Conservation (phyloP, 2,888 invertebrate species). For the Blomia tropicalis region DNA sequence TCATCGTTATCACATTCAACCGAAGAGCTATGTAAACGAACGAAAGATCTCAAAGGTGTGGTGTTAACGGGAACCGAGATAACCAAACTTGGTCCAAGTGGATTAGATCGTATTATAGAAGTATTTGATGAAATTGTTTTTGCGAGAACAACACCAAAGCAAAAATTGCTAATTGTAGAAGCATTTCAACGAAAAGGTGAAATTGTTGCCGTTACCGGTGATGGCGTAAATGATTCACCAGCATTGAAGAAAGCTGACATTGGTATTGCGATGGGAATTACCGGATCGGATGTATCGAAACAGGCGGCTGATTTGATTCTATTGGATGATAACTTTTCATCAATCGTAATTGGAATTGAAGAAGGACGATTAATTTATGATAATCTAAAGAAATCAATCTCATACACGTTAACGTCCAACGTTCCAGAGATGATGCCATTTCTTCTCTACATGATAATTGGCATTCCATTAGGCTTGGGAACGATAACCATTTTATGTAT, state of each 20-base stretch:
- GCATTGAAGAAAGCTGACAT: slow-evolving; percentile 33
- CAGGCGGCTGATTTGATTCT: slow-evolving; percentile 40
- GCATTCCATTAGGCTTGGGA: slow-evolving; percentile 36
- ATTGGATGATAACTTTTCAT: slow-evolving; percentile 39
- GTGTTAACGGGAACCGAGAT: slow-evolving; percentile 46
- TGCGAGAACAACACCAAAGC: slow-evolving; percentile 39
- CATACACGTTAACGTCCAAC: slow-evolving; percentile 37
- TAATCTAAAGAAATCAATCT: slow-evolving; percentile 33
- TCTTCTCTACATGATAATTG: slow-evolving; percentile 35
- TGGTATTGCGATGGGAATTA: slow-evolving; percentile 31
- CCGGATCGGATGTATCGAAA: slow-evolving; percentile 34
- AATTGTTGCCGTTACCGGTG: slow-evolving; percentile 33
- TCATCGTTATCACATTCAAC: not conserved
- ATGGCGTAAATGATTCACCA: slow-evolving; percentile 33
- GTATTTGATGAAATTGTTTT: slow-evolving; percentile 40
- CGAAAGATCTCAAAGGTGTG: slow-evolving; percentile 33
- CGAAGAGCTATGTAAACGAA: slow-evolving; percentile 32
- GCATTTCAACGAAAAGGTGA: slow-evolving; percentile 31
- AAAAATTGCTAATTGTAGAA: slow-evolving; percentile 36
- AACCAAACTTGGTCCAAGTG: slow-evolving; percentile 33
- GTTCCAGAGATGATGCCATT: slow-evolving; percentile 38
- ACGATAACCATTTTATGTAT: slow-evolving; percentile 38
- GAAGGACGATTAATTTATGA: slow-evolving; percentile 33
- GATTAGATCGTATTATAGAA: slow-evolving; percentile 42
- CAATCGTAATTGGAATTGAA: slow-evolving; percentile 40